A percentile compares a stretch with the other conserved stretches of the same genome.
Evolutionary conservation across 2,113 vertebrate species (phyloP).

Genomic region (Tyrannus savana): DNA sequence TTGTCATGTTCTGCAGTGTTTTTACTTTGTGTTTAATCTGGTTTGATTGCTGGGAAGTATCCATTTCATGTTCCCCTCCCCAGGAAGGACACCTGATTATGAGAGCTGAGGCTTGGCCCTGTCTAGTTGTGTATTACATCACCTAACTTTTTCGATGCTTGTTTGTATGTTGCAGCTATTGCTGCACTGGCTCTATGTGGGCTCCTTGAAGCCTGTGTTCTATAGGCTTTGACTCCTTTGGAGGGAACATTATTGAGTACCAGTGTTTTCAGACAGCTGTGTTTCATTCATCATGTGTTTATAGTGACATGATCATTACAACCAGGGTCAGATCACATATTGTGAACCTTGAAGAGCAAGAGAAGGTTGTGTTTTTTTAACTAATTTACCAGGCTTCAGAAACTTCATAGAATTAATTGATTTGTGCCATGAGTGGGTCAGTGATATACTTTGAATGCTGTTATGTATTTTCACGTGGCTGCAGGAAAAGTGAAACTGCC

Average conservation of each 20-base stretch:
- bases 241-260: not conserved
- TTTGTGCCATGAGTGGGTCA: not conserved
- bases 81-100: not conserved
- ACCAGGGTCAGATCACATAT: not conserved
- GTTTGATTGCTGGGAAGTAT: not conserved
- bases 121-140: not conserved
- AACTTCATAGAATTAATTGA: not conserved
- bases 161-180: not conserved
- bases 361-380: not conserved
- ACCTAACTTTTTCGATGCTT: not conserved
- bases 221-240: not conserved
- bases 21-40: not conserved
- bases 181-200: not conserved
- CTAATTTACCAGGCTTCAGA: not conserved
- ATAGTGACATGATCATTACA: not conserved
- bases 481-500: not conserved
- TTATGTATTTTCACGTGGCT: not conserved
- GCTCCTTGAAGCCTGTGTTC: not conserved
- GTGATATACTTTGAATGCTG: not conserved
- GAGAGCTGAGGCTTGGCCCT: not conserved
- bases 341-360: not conserved
- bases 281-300: not conserved
- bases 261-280: not conserved
- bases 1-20: not conserved
- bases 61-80: not conserved